Base-by-base conservation (phyloP, 2,797 vertebrate species). In the Pangasius macronema region DNA sequence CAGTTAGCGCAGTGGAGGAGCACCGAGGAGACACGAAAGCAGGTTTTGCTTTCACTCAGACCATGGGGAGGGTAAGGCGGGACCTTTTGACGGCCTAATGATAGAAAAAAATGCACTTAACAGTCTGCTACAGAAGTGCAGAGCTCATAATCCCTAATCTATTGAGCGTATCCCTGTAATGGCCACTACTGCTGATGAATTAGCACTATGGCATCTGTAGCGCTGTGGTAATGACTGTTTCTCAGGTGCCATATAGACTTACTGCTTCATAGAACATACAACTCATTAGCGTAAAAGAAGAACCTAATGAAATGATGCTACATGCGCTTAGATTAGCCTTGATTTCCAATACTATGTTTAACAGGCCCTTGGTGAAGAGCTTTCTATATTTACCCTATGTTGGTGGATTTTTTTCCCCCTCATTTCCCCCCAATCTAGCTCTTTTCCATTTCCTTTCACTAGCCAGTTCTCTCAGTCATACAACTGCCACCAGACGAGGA, bases 1-100 rank as follows among this genome's bases (percentile, higher is more conserved):
- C 91, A 92, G 91, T 93, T 90, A 92, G 94, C 59, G 73, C 72
- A 27, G 85, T 77, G 83, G 85, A 88, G 63, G 86, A 83, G 81
- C 77, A 75, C 76, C 63, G 36, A 63, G 49, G 68, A 86, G 59
- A 85, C 73, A 27, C 10, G 86, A 57, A 68, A 67, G 85, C 51
- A 36, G 84, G 39, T 67, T 76, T 77, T 0, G n/a, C 39, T 83
- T 77, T 86, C 85, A 67, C 67, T 63, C 83, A 80, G 73, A 82
- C 55, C 77, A 73, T 18, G 53, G 46, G 61, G 76, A 72, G 84
- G 36, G 53, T 70, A 24, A 88, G 76, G 51, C 46, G n/a, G 87
- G 85, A 88, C 85, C 87, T 87, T 90, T 85, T 59, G 85, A 83
- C 61, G 63, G 85, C 11, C 67, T 68, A 80, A 85, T 72, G 75